Conservation (phyloP, 2,113 vertebrate genomes). For the Siniperca chuatsi region DNA sequence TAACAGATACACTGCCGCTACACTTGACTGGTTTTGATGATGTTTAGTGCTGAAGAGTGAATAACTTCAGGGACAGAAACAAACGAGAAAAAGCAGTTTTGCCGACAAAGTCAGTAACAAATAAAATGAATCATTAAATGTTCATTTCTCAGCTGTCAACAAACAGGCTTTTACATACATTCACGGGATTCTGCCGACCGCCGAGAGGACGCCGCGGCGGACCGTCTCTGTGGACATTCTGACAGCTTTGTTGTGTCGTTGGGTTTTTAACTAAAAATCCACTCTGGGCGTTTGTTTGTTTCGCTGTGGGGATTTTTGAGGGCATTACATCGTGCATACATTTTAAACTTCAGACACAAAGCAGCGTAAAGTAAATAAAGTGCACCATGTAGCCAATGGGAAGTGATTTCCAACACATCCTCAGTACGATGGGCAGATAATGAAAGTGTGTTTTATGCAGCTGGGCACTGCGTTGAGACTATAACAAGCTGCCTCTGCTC, state of each 20-base stretch:
- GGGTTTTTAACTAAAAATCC: neutral
- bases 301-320: neutral
- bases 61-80: too few relatives aligned
- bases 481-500: neutral
- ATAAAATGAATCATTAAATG: too few relatives aligned
- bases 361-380: neutral
- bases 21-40: too few relatives aligned
- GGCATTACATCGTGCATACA: neutral
- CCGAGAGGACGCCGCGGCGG: too few relatives aligned
- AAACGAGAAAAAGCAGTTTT: too few relatives aligned
- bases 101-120: too few relatives aligned
- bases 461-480: slow-evolving; percentile 20
- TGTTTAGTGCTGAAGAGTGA: too few relatives aligned
- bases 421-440: neutral
- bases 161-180: too few relatives aligned
- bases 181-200: too few relatives aligned
- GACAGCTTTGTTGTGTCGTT: neutral
- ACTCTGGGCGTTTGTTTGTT: neutral
- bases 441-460: neutral
- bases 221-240: neutral
- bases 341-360: neutral
- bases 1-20: too few relatives aligned
- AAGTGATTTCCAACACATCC: neutral
- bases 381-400: neutral
- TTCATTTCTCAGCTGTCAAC: too few relatives aligned